Percentiles rank a stretch among this genome's conserved stretches.
Evolutionary conservation across 2,113 vertebrate genomes (phyloP).

Genomic region (Hyla sarda): DNA sequence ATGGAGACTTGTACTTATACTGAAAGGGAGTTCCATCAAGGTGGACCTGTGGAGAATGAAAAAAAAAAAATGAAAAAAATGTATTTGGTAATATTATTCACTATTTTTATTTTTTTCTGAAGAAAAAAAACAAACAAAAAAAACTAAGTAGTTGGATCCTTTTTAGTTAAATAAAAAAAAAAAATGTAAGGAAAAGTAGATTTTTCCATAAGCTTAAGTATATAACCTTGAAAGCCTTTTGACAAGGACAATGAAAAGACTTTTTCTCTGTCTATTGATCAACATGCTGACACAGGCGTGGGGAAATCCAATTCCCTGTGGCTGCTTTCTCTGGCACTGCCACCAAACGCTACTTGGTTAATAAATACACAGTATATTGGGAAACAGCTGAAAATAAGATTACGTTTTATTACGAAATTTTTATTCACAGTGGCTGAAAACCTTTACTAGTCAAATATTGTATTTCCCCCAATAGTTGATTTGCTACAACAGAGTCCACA

Average conservation of each 20-base stretch:
- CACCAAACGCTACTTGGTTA: no score
- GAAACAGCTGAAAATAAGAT: background rate
- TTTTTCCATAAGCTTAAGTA: no score
- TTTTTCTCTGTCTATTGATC: no score
- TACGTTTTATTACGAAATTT: background rate
- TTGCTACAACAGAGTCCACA: no score
- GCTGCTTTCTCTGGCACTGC: background rate
- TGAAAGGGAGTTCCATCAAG: constrained; percentile 36
- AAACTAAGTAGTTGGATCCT: no score
- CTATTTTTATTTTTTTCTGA: background rate
- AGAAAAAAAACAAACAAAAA: background rate
- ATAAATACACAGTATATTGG: no score
- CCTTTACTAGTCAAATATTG: no score
- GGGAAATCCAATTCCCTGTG: background rate
- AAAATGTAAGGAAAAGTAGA: no score
- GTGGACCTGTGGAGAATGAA: constrained; percentile 24
- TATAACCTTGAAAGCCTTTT: background rate
- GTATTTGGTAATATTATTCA: background rate
- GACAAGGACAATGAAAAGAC: background rate
- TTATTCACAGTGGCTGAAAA: no score
- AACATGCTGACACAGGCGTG: no score
- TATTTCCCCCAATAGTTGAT: no score
- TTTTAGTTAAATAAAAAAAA: no score
- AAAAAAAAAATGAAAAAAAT: background rate
- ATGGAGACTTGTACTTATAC: constrained; percentile 47